A percentile compares a stretch with the other conserved stretches of the same genome.
Conservation (phyloP, 2,113 vertebrate species). For the Mesocricetus auratus region DNA sequence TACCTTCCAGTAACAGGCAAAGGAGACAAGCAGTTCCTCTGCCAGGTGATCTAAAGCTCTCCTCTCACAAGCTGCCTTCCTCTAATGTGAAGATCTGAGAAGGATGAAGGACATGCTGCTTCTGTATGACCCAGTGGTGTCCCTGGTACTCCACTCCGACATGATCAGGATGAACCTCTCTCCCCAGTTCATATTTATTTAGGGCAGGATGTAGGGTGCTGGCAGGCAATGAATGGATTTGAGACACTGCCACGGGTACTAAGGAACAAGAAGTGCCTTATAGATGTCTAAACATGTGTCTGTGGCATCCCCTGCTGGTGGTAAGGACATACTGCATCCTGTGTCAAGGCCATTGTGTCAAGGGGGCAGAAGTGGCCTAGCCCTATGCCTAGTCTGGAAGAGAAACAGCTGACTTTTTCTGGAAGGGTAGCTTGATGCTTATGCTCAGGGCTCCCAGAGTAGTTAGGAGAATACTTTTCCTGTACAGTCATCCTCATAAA, state of each 20-base stretch:
- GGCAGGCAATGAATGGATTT: background rate
- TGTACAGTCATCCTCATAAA: background rate
- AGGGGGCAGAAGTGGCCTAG: background rate
- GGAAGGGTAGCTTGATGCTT: background rate
- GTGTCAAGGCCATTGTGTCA: too few species aligned
- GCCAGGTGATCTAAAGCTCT: background rate
- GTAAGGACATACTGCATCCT: constrained; percentile 16
- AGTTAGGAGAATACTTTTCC: background rate
- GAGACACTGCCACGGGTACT: background rate
- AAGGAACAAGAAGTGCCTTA: background rate
- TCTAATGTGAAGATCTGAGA: background rate
- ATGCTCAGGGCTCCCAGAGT: background rate
- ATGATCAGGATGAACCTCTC: background rate
- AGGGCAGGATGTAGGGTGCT: background rate
- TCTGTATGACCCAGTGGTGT: background rate
- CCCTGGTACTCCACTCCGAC: background rate
- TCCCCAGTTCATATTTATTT: background rate
- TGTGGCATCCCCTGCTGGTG: constrained; percentile 53
- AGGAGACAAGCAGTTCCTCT: background rate
- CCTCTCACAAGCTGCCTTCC: background rate
- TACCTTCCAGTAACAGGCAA: background rate
- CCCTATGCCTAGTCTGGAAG: background rate
- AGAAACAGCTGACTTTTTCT: background rate
- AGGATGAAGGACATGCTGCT: background rate
- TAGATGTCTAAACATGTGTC: background rate